A percentile compares a stretch with the other conserved stretches of the same genome.
Evolutionary conservation across 2,113 vertebrate genomes (phyloP).

Genomic region (Eubucco bourcierii): DNA sequence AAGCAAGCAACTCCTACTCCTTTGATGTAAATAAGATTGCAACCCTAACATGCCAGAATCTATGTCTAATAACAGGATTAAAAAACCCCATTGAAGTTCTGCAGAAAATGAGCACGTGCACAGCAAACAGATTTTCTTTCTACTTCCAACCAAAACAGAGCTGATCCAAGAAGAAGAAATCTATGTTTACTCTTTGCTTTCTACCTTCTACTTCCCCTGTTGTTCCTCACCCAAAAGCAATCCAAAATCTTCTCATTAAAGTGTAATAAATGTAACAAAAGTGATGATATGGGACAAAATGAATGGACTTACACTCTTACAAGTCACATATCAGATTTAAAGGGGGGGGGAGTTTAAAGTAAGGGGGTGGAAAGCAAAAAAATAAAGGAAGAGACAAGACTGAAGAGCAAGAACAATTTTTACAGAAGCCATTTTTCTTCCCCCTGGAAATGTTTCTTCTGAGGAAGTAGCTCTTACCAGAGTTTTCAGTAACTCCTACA

Average conservation of each 20-base stretch:
- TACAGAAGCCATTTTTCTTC: neutral
- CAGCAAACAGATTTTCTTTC: neutral
- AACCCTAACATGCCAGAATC: neutral
- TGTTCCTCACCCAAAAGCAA: neutral
- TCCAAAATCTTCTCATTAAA: constrained; percentile 47
- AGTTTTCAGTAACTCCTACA: constrained; percentile 28
- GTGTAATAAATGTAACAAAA: constrained; percentile 43
- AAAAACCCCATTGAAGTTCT: neutral
- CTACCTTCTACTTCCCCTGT: neutral
- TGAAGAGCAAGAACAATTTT: constrained; percentile 40
- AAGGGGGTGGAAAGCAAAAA: no score
- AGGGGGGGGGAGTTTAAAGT: neutral
- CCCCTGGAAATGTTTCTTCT: neutral
- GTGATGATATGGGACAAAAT: neutral
- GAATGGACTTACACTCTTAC: constrained; percentile 29
- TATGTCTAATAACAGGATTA: neutral
- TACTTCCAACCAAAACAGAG: constrained; percentile 9
- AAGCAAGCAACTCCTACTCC: neutral
- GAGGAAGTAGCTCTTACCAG: constrained; percentile 24
- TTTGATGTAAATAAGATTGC: neutral
- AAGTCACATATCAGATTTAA: constrained; percentile 16
- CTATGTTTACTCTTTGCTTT: constrained; percentile 41
- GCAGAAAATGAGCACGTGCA: neutral
- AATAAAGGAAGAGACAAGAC: neutral
- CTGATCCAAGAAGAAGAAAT: neutral